phyloP scores from a whole-genome alignment of 30 jellyfish, hydroid and myxozoan species.

The Aurelia aurita complex sp. Pacific region DNA sequence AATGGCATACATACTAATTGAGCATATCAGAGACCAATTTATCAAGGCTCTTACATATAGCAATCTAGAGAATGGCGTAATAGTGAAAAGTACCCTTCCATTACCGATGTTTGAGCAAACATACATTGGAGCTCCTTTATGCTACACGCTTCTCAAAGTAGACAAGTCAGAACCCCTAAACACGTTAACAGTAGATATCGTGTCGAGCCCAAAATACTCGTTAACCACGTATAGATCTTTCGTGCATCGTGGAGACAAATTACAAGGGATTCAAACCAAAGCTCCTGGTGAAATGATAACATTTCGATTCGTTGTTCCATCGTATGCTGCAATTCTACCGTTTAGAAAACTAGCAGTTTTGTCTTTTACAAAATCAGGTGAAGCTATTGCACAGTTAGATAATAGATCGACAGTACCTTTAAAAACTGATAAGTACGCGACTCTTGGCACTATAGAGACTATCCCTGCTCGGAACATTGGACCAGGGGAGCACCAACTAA shows the following conservation, averaged over 20 bases:
- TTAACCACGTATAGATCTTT: slow-evolving; percentile 60
- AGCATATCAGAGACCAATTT: slow-evolving; percentile 71
- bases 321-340: slow-evolving; percentile 49
- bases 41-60: slow-evolving; percentile 37
- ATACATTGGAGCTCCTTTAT: slow-evolving; percentile 55
- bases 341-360: slow-evolving; percentile 44
- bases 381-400: slow-evolving; percentile 71
- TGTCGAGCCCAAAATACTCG: slow-evolving; percentile 60
- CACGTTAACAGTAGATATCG: slow-evolving; percentile 51
- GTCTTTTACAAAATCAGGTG: slow-evolving; percentile 70
- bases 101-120: slow-evolving; percentile 59
- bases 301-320: slow-evolving; percentile 58
- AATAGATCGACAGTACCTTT: slow-evolving; percentile 50
- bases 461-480: slow-evolving; percentile 66
- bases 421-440: slow-evolving; percentile 40
- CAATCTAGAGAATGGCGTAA: background rate
- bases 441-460: slow-evolving; percentile 41
- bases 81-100: slow-evolving; percentile 36
- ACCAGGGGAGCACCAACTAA: slow-evolving; percentile 73
- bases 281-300: slow-evolving; percentile 51
- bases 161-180: slow-evolving; percentile 58
- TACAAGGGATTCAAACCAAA: slow-evolving; percentile 56
- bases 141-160: slow-evolving; percentile 67
- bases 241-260: slow-evolving; percentile 60
- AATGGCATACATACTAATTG: slow-evolving; percentile 74